phyloP scores from a whole-genome alignment of 2,113 vertebrate species.

The Puffinus mauretanicus region DNA sequence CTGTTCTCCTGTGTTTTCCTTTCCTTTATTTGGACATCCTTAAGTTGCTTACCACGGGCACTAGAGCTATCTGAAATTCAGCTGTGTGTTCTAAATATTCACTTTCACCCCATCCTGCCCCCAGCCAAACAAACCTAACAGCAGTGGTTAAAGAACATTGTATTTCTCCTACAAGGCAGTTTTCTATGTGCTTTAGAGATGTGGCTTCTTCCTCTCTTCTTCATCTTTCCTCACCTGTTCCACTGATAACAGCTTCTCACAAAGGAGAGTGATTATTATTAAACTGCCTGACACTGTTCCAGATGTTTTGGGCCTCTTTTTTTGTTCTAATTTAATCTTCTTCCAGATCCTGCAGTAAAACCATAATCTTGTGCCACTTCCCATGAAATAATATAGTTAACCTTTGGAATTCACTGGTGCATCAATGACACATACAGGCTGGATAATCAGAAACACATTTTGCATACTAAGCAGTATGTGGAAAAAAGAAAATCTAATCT shows the following conservation, averaged over 20 bases:
- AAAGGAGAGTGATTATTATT: not conserved
- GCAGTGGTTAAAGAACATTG: not conserved
- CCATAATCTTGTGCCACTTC: not conserved
- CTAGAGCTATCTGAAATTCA: not conserved
- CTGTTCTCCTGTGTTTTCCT: not conserved
- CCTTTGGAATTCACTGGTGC: constrained; percentile 34
- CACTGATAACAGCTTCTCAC: not conserved
- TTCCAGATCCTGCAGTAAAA: not conserved
- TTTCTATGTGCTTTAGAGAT: not conserved
- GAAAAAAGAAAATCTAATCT: constrained; percentile 16
- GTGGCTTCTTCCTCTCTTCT: not conserved
- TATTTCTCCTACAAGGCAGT: not conserved
- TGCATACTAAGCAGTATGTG: not conserved
- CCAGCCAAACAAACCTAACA: not conserved
- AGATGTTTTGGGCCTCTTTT: not conserved
- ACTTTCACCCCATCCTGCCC: not conserved
- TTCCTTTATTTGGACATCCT: not conserved
- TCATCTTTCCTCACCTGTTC: not conserved
- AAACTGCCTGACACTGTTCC: not conserved
- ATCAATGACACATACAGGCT: not conserved
- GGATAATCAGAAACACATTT: not conserved
- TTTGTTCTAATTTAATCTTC: not conserved
- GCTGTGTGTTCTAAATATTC: not conserved
- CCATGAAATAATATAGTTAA: constrained; percentile 4
- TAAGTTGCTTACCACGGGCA: not conserved